Conservation (phyloP, 1,140 invertebrate species). For the Conus ventricosus region DNA sequence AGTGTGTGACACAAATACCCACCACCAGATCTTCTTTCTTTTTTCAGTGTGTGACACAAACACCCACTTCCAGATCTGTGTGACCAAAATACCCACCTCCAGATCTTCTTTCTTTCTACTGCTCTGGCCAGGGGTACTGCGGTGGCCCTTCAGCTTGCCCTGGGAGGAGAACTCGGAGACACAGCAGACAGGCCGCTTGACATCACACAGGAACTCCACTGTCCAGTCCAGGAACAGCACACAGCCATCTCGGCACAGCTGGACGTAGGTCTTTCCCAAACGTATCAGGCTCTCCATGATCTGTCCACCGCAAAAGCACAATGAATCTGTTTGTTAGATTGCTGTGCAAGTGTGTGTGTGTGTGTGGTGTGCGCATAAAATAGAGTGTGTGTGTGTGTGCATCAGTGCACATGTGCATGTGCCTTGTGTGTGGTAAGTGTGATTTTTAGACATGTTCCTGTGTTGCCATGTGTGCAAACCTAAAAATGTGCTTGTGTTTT, state of each 20-base stretch:
- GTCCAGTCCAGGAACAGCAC: constrained; percentile 65
- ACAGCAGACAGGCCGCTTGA: constrained; percentile 43
- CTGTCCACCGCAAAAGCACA: constrained; percentile 41
- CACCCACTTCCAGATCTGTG: too few relatives aligned
- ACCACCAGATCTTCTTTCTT: not conserved
- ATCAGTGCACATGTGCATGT: not conserved
- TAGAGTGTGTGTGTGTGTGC: too few relatives aligned
- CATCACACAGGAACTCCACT: constrained; percentile 60
- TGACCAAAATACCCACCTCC: not conserved
- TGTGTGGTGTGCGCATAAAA: too few relatives aligned
- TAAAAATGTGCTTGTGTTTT: too few relatives aligned
- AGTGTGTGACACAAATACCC: not conserved
- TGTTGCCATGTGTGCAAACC: too few relatives aligned
- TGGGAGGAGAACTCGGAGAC: constrained; percentile 56
- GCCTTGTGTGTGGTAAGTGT: not conserved
- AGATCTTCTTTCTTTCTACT: not conserved
- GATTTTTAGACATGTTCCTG: too few relatives aligned
- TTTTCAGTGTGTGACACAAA: too few relatives aligned
- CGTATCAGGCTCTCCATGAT: constrained; percentile 65
- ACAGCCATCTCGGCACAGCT: constrained; percentile 63
- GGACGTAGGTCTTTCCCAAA: constrained; percentile 63
- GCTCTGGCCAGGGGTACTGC: not conserved
- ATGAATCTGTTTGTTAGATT: not conserved
- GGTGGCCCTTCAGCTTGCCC: constrained; percentile 44
- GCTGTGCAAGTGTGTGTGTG: too few relatives aligned